Percentiles rank a stretch among this genome's conserved stretches.
phyloP scores from a whole-genome alignment of 2,113 vertebrate genomes.

The Synchiropus splendidus region DNA sequence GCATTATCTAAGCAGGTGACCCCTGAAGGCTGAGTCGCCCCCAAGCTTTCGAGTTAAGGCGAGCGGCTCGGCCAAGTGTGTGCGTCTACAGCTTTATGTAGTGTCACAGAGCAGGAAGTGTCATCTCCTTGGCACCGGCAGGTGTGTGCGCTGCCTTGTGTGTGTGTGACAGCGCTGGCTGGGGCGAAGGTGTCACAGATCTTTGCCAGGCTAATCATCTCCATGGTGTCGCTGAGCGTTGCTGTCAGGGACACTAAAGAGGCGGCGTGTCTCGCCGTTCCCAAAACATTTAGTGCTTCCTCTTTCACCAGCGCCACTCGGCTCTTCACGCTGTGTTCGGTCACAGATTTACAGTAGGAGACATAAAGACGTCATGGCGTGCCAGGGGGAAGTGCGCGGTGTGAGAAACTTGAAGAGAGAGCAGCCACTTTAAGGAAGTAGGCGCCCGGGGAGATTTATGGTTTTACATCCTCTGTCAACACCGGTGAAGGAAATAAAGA shows the following conservation, averaged over 20 bases:
- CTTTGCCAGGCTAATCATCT: constrained; percentile 67
- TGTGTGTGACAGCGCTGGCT: constrained; percentile 54
- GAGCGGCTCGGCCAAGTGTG: constrained; percentile 57
- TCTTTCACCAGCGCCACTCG: constrained; percentile 51
- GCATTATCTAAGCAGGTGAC: constrained; percentile 99
- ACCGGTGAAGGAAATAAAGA: too few relatives aligned
- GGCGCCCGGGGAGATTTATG: constrained; percentile 26
- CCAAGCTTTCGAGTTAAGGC: constrained; percentile 73
- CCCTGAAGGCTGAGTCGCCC: constrained; percentile 97
- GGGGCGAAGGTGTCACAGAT: constrained; percentile 61
- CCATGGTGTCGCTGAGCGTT: constrained; percentile 54
- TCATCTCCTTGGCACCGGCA: constrained; percentile 65
- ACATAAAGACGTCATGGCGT: constrained; percentile 50
- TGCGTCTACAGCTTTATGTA: constrained; percentile 31
- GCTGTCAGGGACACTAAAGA: constrained; percentile 67
- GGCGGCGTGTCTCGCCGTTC: constrained; percentile 53
- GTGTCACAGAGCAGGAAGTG: constrained; percentile 58
- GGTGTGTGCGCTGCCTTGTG: constrained; percentile 47
- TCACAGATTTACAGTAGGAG: constrained; percentile 45
- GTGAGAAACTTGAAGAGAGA: constrained; percentile 41
- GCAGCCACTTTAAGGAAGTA: constrained; percentile 42
- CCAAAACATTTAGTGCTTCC: constrained; percentile 64
- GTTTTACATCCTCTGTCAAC: constrained; percentile 38
- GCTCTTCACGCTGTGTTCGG: constrained; percentile 29
- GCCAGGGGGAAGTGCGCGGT: constrained; percentile 23